A percentile compares a stretch with the other conserved stretches of the same genome.
Evolutionary conservation across 2,888 invertebrate species (phyloP).

Genomic region (Osedax frankpressi): DNA sequence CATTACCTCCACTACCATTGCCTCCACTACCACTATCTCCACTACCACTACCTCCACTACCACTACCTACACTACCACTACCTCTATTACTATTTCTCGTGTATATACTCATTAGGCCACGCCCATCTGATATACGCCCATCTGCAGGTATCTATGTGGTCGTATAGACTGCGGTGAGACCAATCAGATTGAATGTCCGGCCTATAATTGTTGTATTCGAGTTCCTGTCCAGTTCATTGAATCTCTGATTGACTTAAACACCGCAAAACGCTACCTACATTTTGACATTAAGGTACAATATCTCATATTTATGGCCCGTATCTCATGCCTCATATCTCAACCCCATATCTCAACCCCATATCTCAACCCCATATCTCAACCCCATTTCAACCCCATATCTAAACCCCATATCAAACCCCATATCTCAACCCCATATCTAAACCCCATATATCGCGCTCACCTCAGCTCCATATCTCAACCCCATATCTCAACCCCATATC

Average conservation of each 20-base stretch:
- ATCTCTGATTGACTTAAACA: conserved; percentile 56
- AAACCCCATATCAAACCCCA: background rate
- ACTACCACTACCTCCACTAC: background rate
- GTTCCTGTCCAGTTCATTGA: conserved; percentile 59
- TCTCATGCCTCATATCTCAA: too few relatives aligned
- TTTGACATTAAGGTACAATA: conserved; percentile 62
- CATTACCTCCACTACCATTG: too few relatives aligned
- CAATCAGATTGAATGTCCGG: conserved; percentile 58
- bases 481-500: background rate
- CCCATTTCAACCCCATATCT: background rate
- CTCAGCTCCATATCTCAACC: too few relatives aligned
- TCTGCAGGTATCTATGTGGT: conserved; percentile 52
- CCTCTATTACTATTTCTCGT: too few relatives aligned
- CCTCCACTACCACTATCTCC: too few relatives aligned
- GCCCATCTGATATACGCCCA: background rate
- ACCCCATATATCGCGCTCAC: too few relatives aligned
- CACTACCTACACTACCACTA: too few relatives aligned
- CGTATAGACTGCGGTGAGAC: conserved; percentile 58
- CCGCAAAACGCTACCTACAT: conserved; percentile 56
- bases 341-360: too few relatives aligned
- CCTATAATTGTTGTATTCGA: conserved; percentile 54
- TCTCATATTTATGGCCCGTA: too few relatives aligned
- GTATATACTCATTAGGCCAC: background rate
- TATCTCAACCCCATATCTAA: background rate
- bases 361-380: conserved; percentile 15